These are phyloP conservation scores for Stenodera caucasica DNA, from an alignment of 2,888 invertebrate genomes.

Conservation along the genomic window DNA sequence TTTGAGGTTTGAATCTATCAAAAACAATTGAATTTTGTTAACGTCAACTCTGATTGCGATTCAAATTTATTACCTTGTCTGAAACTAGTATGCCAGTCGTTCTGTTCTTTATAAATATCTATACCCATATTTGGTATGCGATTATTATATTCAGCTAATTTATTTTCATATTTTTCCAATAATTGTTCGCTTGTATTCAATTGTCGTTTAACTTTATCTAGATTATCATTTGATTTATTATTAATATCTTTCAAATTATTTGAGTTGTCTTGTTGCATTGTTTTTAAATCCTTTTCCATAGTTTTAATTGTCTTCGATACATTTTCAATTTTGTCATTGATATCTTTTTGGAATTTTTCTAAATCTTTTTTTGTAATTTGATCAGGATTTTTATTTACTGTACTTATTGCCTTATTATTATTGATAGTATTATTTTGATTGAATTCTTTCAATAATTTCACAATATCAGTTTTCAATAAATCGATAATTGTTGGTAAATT, in stretches of 20 bases:
- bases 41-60: too few relatives aligned
- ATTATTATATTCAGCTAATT: constrained; percentile 58
- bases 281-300: constrained; percentile 47
- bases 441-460: constrained; percentile 40
- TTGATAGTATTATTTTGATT: neutral
- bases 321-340: constrained; percentile 48
- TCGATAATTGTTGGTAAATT: constrained; percentile 57
- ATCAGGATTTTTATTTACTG: neutral
- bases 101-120: constrained; percentile 37
- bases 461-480: constrained; percentile 55
- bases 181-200: constrained; percentile 60
- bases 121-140: constrained; percentile 40
- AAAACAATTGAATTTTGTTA: too few relatives aligned
- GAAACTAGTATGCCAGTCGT: constrained; percentile 49
- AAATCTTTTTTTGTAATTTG: constrained; percentile 44
- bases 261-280: constrained; percentile 51
- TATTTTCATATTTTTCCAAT: constrained; percentile 61
- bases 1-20: too few relatives aligned
- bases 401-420: neutral
- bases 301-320: constrained; percentile 40
- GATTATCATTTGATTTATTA: constrained; percentile 54
- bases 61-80: constrained; percentile 49
- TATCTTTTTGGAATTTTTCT: constrained; percentile 42
- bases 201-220: constrained; percentile 55
- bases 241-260: constrained; percentile 55